Evolutionary conservation across 2,797 vertebrate genomes (phyloP).

Genomic region (Amazona finschi): DNA sequence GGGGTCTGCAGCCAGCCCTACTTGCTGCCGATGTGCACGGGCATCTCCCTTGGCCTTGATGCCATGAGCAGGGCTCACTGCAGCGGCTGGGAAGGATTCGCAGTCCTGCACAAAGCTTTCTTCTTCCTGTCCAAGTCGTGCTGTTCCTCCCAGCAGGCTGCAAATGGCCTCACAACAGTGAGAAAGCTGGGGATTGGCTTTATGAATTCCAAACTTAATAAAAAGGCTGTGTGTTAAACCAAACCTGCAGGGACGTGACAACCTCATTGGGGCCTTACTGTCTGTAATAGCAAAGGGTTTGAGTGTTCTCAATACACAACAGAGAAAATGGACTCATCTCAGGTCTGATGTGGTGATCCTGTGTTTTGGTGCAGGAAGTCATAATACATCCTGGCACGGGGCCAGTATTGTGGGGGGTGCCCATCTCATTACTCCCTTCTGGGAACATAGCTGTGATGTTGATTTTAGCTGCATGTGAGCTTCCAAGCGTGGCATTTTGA

Average conservation of each 20-base stretch:
- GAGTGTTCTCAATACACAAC: background rate
- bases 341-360: background rate
- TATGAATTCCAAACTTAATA: background rate
- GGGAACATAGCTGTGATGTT: background rate
- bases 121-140: background rate
- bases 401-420: background rate
- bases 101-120: background rate
- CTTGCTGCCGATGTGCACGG: background rate
- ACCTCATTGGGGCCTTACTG: background rate
- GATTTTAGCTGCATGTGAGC: background rate
- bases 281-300: background rate
- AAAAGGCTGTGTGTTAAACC: background rate
- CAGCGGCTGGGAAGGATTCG: accelerated
- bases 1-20: background rate
- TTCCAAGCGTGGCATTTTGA: background rate
- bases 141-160: background rate
- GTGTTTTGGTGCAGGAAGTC: background rate
- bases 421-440: background rate
- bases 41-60: background rate
- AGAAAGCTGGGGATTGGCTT: background rate
- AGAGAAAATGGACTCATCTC: accelerated
- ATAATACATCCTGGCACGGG: background rate
- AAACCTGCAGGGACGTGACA: background rate
- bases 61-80: accelerated
- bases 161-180: background rate